Evolutionary conservation across 2,113 vertebrate genomes (phyloP).

Genomic region (Trochalopteron elliotii): DNA sequence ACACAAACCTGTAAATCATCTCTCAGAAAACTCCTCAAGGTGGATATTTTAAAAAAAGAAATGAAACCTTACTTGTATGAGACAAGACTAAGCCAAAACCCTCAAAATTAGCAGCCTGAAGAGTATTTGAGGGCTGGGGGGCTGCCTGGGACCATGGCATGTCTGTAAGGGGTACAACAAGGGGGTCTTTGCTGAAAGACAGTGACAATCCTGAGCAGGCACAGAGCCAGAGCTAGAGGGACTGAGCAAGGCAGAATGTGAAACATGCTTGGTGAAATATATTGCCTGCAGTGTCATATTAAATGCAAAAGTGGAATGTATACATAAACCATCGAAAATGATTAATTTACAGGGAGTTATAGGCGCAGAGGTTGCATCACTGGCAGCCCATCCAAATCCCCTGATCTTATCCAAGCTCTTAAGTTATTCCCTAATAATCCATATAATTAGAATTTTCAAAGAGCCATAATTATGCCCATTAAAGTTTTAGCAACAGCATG

Average conservation of each 20-base stretch:
- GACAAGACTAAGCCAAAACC: background rate
- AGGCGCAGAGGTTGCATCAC: background rate
- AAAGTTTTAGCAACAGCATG: conserved; percentile 33
- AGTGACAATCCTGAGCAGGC: background rate
- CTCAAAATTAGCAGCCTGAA: background rate
- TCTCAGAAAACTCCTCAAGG: background rate
- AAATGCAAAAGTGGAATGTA: background rate
- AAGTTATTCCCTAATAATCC: conserved; percentile 40
- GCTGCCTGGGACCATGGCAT: background rate
- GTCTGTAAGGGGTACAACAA: background rate
- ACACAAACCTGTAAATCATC: background rate
- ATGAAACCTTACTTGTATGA: background rate
- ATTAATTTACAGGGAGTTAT: background rate
- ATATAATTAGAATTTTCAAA: conserved; percentile 37
- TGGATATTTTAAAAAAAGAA: background rate
- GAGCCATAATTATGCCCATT: background rate
- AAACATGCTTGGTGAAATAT: background rate
- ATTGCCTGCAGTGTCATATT: background rate
- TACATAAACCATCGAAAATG: background rate
- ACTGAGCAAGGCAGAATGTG: background rate
- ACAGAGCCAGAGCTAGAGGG: background rate
- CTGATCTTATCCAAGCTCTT: conserved; percentile 12
- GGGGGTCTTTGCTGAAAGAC: background rate
- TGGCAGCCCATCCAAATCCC: conserved; percentile 9
- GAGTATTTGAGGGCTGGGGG: background rate